Evolutionary conservation across 2,797 vertebrate species (phyloP).

Genomic region (Sorex maritimensis): DNA sequence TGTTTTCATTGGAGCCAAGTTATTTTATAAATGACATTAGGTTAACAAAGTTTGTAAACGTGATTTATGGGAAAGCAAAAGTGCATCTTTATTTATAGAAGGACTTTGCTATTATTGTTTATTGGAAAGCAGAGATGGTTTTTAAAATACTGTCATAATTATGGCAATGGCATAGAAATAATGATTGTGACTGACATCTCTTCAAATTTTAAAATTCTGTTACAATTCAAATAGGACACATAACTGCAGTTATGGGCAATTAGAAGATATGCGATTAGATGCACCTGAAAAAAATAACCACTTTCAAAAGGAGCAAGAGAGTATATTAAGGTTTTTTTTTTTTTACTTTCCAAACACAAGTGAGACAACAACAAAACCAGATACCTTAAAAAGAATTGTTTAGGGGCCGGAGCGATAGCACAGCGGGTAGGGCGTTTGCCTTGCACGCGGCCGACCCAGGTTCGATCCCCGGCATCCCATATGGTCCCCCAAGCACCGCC

Average conservation of each 20-base stretch:
- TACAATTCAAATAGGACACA: conserved; percentile 29
- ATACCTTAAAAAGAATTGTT: conserved; percentile 24
- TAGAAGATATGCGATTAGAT: background rate
- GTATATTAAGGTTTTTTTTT: background rate
- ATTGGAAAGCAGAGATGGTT: background rate
- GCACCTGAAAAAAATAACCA: conserved; percentile 34
- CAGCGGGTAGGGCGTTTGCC: no score
- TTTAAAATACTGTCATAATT: background rate
- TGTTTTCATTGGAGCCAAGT: conserved; percentile 26
- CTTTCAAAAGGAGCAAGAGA: conserved; percentile 29
- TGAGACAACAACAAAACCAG: background rate
- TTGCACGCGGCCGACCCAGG: no score
- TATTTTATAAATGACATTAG: conserved; percentile 16
- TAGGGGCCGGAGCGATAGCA: no score
- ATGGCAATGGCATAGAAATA: background rate
- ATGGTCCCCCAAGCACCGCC: no score
- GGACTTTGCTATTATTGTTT: background rate
- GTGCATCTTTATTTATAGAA: background rate
- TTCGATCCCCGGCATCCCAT: no score
- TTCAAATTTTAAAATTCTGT: conserved; percentile 4
- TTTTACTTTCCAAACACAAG: background rate
- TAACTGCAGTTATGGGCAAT: background rate
- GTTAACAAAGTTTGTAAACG: conserved; percentile 8
- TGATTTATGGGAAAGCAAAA: background rate
- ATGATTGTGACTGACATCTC: background rate